phyloP scores from a whole-genome alignment of 2,113 vertebrate species.

The Melanerpes aurifrons region DNA sequence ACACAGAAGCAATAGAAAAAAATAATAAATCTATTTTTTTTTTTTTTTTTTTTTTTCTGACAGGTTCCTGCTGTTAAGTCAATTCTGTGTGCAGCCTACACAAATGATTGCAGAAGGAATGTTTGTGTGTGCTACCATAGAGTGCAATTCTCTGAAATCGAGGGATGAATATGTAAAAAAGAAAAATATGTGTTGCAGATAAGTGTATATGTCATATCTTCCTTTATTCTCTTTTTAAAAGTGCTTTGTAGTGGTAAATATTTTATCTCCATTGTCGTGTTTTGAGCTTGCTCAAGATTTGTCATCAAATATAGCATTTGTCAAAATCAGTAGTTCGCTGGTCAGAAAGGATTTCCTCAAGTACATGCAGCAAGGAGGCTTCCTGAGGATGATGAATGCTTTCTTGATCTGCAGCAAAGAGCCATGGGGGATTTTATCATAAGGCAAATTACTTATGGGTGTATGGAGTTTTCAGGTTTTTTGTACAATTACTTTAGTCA shows the following conservation, averaged over 20 bases:
- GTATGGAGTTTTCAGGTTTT: background rate
- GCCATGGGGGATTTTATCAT: background rate
- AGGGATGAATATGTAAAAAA: background rate
- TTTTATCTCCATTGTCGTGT: constrained; percentile 2
- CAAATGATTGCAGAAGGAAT: background rate
- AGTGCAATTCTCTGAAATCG: background rate
- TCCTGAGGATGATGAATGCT: background rate
- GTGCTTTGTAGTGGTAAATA: background rate
- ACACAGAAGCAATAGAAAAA: background rate
- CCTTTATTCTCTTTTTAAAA: constrained; percentile 31
- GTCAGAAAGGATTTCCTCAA: constrained; percentile 1
- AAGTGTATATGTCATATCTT: background rate
- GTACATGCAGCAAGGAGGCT: background rate
- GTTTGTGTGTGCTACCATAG: background rate
- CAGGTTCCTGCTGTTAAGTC: background rate
- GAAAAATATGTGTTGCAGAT: background rate
- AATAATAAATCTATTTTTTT: background rate
- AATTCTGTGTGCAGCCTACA: background rate
- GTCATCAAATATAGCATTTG: background rate
- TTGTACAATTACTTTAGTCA: background rate
- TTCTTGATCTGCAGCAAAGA: background rate
- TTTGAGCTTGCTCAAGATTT: background rate
- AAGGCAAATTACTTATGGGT: background rate
- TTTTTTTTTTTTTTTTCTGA: background rate
- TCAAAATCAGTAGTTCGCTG: constrained; percentile 4